phyloP scores from a whole-genome alignment of 2,888 invertebrate species.

The Aelia acuminata region DNA sequence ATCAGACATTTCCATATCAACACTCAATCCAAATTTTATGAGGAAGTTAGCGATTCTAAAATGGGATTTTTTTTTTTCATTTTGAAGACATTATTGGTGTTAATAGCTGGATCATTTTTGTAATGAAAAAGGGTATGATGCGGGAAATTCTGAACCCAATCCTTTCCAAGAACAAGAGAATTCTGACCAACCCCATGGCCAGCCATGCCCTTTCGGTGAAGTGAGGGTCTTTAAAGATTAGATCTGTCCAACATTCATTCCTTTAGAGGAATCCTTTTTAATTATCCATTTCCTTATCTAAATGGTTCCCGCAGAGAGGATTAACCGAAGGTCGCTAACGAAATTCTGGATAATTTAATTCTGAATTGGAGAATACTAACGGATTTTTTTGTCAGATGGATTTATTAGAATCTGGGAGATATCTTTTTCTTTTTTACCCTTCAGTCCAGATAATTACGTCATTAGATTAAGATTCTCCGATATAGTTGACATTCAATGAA shows the following conservation, averaged over 20 bases:
- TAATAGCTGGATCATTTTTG: background rate
- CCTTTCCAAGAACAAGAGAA: background rate
- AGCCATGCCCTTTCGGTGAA: no score
- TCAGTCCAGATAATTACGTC: background rate
- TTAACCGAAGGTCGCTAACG: background rate
- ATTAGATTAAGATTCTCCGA: background rate
- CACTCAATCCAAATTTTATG: background rate
- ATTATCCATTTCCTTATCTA: constrained; percentile 4
- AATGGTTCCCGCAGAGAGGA: background rate
- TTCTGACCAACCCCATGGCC: no score
- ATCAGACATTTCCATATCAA: background rate
- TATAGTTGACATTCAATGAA: background rate
- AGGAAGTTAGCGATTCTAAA: no score
- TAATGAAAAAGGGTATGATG: background rate
- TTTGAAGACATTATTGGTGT: background rate
- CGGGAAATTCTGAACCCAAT: background rate
- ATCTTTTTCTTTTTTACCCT: background rate
- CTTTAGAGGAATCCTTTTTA: constrained; percentile 2
- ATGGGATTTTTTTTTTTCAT: no score
- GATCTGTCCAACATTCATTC: background rate
- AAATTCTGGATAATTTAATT: background rate
- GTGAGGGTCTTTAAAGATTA: background rate
- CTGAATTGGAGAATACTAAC: background rate
- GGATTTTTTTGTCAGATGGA: background rate
- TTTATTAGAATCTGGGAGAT: background rate